Conservation (phyloP, 2,888 invertebrate genomes). For the Cybosia mesomella region DNA sequence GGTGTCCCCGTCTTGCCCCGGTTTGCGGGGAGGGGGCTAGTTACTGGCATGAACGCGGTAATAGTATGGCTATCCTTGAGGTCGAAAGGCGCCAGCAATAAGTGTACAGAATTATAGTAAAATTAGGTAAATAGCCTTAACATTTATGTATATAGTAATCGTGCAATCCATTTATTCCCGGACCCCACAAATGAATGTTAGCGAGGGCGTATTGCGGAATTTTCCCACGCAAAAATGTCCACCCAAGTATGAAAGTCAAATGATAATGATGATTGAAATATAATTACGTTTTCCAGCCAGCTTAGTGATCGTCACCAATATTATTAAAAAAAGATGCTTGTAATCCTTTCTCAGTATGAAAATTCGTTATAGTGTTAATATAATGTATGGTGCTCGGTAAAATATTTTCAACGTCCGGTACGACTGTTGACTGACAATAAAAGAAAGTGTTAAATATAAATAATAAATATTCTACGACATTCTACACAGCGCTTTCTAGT, state of each 20-base stretch:
- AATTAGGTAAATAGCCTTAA: background rate
- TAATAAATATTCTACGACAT: no score
- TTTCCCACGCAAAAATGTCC: background rate
- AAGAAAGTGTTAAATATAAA: no score
- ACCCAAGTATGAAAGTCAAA: background rate
- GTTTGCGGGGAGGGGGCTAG: no score
- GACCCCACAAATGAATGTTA: background rate
- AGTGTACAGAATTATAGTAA: no score
- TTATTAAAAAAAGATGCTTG: constrained; percentile 1
- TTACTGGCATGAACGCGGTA: no score
- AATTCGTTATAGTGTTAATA: background rate
- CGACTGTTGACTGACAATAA: no score
- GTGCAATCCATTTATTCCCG: constrained; percentile 3
- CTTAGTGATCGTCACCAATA: background rate
- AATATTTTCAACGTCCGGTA: background rate
- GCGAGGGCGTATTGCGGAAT: background rate
- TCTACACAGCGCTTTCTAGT: no score
- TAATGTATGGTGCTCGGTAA: background rate
- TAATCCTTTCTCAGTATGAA: background rate
- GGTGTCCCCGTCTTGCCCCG: no score
- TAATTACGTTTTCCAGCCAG: background rate
- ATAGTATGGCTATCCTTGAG: no score
- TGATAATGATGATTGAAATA: constrained; percentile 4
- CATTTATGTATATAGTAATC: background rate
- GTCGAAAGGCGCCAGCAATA: background rate